Evolutionary conservation across 2,888 invertebrate species (phyloP).

Genomic region (Archaeoteleia sp.): DNA sequence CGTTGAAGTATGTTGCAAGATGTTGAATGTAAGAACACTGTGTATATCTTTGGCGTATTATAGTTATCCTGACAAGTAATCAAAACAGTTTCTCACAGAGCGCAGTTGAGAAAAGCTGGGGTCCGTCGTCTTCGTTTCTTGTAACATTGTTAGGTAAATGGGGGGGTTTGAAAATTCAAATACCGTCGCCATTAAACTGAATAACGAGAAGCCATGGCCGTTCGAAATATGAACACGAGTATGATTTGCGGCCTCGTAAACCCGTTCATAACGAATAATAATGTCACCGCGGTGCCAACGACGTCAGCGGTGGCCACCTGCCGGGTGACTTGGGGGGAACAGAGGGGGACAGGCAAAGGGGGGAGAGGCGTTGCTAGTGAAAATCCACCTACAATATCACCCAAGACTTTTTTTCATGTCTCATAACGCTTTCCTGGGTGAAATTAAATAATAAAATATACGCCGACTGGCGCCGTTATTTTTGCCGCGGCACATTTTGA

Average conservation of each 20-base stretch:
- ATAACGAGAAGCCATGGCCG: slow-evolving; percentile 73
- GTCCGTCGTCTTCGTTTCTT: slow-evolving; percentile 23
- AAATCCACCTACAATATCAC: slow-evolving; percentile 73
- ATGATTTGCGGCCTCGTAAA: slow-evolving; percentile 76
- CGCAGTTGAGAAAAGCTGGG: neutral
- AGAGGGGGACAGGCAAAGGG: slow-evolving; percentile 55
- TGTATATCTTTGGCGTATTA: too few species aligned
- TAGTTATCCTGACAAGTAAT: too few species aligned
- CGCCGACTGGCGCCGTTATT: slow-evolving; percentile 43
- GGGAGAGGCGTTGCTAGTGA: slow-evolving; percentile 54
- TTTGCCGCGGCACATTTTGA: slow-evolving; percentile 13
- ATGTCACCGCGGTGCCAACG: slow-evolving; percentile 69
- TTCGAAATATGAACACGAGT: slow-evolving; percentile 75
- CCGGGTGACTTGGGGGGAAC: slow-evolving; percentile 18
- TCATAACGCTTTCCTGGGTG: slow-evolving; percentile 67
- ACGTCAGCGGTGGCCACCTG: slow-evolving; percentile 49
- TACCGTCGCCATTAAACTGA: slow-evolving; percentile 73
- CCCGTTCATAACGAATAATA: slow-evolving; percentile 75
- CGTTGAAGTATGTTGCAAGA: too few species aligned
- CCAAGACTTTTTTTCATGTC: slow-evolving; percentile 71
- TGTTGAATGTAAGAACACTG: too few species aligned
- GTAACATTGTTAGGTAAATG: slow-evolving; percentile 56
- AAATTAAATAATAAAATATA: slow-evolving; percentile 75
- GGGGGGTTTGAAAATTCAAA: slow-evolving; percentile 73
- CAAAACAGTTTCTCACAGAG: too few species aligned